Percentiles rank a stretch among this genome's conserved stretches.
Conservation (phyloP, 2,888 invertebrate species). For the Lochmaea crataegi region DNA sequence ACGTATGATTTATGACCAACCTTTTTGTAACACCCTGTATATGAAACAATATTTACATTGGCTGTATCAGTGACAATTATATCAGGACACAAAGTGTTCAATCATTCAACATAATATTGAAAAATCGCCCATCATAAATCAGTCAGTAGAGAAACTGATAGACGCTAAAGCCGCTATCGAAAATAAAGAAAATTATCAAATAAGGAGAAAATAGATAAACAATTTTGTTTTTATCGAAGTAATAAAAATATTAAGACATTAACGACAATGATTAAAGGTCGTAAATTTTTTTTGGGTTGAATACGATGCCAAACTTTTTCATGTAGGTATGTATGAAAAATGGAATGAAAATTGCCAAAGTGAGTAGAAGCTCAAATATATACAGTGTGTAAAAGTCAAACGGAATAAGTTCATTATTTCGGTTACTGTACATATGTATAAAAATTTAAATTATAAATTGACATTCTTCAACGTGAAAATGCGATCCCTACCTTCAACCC, state of each 20-base stretch:
- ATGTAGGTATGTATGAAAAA: not conserved
- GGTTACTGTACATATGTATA: too few relatives aligned
- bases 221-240: slow-evolving; percentile 28
- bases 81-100: not conserved
- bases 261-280: slow-evolving; percentile 32
- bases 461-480: too few relatives aligned
- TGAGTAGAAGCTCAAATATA: not conserved
- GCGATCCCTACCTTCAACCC: too few relatives aligned
- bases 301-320: slow-evolving; percentile 18
- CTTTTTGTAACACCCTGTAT: not conserved
- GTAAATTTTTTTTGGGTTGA: slow-evolving; percentile 33
- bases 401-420: too few relatives aligned
- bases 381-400: too few relatives aligned
- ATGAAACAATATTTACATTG: not conserved
- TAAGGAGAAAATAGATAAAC: slow-evolving; percentile 34
- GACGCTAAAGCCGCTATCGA: slow-evolving; percentile 36
- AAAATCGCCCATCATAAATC: slow-evolving; percentile 21
- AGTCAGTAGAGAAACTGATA: slow-evolving; percentile 31
- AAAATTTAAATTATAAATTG: too few relatives aligned
- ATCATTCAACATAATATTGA: slow-evolving; percentile 2
- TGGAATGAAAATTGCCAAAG: not conserved
- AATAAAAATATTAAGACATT: slow-evolving; percentile 37
- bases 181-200: slow-evolving; percentile 34
- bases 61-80: slow-evolving; percentile 4
- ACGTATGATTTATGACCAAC: too few relatives aligned